A percentile compares a stretch with the other conserved stretches of the same genome.
Evolutionary conservation across 2,888 invertebrate species (phyloP).

Genomic region (Cabera pusaria): DNA sequence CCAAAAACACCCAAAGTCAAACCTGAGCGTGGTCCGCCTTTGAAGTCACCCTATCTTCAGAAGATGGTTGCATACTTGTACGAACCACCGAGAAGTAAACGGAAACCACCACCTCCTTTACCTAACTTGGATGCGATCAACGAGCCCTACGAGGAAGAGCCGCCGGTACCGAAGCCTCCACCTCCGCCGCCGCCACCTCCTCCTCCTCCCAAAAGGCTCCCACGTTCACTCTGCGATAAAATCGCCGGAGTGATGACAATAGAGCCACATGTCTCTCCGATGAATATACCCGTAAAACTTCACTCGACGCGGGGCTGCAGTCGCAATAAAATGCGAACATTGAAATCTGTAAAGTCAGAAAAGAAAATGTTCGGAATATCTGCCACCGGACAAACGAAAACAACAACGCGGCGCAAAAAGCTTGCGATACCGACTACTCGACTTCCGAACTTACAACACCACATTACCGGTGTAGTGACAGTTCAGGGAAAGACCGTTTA

Average conservation of each 20-base stretch:
- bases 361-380: slow-evolving; percentile 59
- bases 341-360: slow-evolving; percentile 45
- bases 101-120: slow-evolving; percentile 49
- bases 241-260: slow-evolving; percentile 55
- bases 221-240: slow-evolving; percentile 54
- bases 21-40: slow-evolving; percentile 39
- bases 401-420: slow-evolving; percentile 38
- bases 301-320: slow-evolving; percentile 39
- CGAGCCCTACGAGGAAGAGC: slow-evolving; percentile 61
- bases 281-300: slow-evolving; percentile 36
- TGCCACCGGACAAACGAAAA: slow-evolving; percentile 29
- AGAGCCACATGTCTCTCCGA: slow-evolving; percentile 27
- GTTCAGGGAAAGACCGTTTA: slow-evolving; percentile 52
- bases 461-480: slow-evolving; percentile 57
- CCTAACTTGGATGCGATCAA: slow-evolving; percentile 64
- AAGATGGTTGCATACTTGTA: slow-evolving; percentile 55
- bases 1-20: slow-evolving; percentile 39
- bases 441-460: slow-evolving; percentile 54
- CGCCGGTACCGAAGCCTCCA: slow-evolving; percentile 47
- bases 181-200: slow-evolving; percentile 63
- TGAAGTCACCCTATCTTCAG: slow-evolving; percentile 63
- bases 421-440: slow-evolving; percentile 55
- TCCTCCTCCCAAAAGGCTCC: slow-evolving; percentile 60
- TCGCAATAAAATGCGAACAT: slow-evolving; percentile 36
- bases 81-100: slow-evolving; percentile 43